These are phyloP conservation scores for Fulmarus glacialis DNA, from an alignment of 2,113 vertebrate species.

Conservation along the genomic window DNA sequence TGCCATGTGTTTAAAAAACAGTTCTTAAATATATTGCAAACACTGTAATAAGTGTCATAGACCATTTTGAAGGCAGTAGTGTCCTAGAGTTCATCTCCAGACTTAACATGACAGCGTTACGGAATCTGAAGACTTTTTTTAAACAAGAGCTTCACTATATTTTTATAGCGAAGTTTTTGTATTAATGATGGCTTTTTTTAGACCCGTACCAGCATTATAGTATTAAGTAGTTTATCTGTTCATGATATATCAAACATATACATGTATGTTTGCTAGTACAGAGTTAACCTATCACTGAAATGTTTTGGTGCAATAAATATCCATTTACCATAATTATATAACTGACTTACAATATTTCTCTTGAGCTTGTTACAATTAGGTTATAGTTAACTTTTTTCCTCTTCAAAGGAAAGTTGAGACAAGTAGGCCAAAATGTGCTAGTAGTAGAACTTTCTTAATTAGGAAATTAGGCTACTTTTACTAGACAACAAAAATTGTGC, in stretches of 20 bases:
- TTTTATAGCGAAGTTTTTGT: neutral
- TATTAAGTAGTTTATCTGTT: neutral
- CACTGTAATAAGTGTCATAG: neutral
- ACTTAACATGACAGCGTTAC: neutral
- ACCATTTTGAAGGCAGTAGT: neutral
- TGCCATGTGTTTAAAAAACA: neutral
- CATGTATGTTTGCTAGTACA: neutral
- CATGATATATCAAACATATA: neutral
- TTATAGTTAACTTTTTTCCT: constrained; percentile 57
- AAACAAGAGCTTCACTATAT: neutral
- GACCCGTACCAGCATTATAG: neutral
- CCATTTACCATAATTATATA: constrained; percentile 13
- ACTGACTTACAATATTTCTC: constrained; percentile 19
- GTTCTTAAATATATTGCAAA: neutral
- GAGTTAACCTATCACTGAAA: neutral
- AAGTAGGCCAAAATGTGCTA: constrained; percentile 74
- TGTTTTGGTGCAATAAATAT: neutral
- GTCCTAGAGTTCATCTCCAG: neutral
- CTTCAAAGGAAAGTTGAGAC: constrained; percentile 9
- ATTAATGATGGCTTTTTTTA: neutral
- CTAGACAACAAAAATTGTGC: neutral
- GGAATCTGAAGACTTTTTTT: neutral
- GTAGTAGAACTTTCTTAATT: constrained; percentile 20
- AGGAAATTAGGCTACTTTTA: constrained; percentile 50
- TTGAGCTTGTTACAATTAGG: constrained; percentile 61